A percentile compares a stretch with the other conserved stretches of the same genome.
These are phyloP conservation scores for Dolichoris vasculosae DNA, from an alignment of 1,140 invertebrate genomes.

Conservation along the genomic window DNA sequence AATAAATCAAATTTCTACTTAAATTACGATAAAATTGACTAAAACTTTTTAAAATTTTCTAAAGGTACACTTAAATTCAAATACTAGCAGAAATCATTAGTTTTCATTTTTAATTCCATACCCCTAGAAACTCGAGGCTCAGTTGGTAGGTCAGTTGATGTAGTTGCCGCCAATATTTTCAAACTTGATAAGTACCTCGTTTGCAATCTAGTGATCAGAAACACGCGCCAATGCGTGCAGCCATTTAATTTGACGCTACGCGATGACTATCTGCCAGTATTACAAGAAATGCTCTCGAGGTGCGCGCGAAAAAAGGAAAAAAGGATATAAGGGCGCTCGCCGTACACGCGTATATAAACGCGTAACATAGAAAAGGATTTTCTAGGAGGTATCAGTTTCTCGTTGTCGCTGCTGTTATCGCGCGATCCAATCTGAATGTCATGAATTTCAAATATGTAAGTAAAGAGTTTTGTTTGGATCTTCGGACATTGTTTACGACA, in stretches of 20 bases:
- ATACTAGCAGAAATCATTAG: neutral
- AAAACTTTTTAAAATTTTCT: neutral
- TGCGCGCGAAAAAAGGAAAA: neutral
- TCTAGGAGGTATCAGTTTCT: conserved; percentile 43
- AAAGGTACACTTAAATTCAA: neutral
- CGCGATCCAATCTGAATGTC: conserved; percentile 46
- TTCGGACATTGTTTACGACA: conserved; percentile 46
- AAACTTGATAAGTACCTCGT: neutral
- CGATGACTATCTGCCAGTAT: conserved; percentile 41
- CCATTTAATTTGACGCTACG: conserved; percentile 38
- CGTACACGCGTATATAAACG: neutral
- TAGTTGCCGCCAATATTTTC: conserved; percentile 4
- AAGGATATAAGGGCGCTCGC: neutral
- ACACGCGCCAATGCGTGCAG: neutral
- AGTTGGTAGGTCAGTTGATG: neutral
- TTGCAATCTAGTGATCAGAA: conserved; percentile 38
- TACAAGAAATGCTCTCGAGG: conserved; percentile 37
- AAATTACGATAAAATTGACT: too few relatives aligned
- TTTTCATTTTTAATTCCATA: neutral
- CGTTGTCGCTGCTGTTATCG: conserved; percentile 29
- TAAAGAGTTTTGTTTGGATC: conserved; percentile 35
- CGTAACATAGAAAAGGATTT: conserved; percentile 36
- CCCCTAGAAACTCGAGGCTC: neutral
- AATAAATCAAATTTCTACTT: too few relatives aligned
- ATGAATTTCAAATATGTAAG: conserved; percentile 50